These are phyloP conservation scores for Halictus quadricinctus DNA, from an alignment of 2,888 invertebrate species.

Conservation along the genomic window DNA sequence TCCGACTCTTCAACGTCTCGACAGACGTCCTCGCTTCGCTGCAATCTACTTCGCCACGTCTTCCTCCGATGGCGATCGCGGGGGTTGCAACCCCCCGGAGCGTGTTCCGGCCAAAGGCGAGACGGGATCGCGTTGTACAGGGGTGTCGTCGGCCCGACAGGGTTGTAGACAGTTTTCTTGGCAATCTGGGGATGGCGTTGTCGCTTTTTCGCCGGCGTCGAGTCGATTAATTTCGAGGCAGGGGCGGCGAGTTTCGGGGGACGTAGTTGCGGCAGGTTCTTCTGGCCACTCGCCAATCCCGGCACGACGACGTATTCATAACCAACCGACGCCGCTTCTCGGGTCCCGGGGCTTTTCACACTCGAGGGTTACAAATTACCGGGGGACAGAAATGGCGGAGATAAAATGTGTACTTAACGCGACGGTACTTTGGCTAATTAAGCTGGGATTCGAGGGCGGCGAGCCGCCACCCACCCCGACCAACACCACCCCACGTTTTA, in stretches of 20 bases:
- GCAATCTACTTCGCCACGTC: not conserved
- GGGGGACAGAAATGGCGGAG: constrained; percentile 47
- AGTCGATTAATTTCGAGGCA: constrained; percentile 32
- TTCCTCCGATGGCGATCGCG: not conserved
- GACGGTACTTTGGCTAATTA: constrained; percentile 58
- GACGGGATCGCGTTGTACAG: not conserved
- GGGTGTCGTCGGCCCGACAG: not conserved
- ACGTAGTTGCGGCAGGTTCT: constrained; percentile 48
- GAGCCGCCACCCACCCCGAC: not conserved
- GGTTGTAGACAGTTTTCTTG: constrained; percentile 4
- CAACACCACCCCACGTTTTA: not conserved
- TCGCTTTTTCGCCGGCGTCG: constrained; percentile 7
- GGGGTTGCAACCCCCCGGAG: not conserved
- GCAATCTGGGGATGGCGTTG: not conserved
- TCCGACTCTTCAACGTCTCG: not conserved
- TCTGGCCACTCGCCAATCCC: constrained; percentile 74
- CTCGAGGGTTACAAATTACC: constrained; percentile 57
- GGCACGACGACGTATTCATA: constrained; percentile 75
- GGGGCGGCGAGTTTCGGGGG: constrained; percentile 34
- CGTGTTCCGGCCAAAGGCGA: not conserved
- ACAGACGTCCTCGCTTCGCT: not conserved
- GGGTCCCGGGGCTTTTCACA: constrained; percentile 50
- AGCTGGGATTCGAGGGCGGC: constrained; percentile 50
- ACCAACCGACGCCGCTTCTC: constrained; percentile 66
- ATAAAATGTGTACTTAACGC: constrained; percentile 56